Evolutionary conservation across 2,113 vertebrate genomes (phyloP).

Genomic region (Tachuris rubrigastra): DNA sequence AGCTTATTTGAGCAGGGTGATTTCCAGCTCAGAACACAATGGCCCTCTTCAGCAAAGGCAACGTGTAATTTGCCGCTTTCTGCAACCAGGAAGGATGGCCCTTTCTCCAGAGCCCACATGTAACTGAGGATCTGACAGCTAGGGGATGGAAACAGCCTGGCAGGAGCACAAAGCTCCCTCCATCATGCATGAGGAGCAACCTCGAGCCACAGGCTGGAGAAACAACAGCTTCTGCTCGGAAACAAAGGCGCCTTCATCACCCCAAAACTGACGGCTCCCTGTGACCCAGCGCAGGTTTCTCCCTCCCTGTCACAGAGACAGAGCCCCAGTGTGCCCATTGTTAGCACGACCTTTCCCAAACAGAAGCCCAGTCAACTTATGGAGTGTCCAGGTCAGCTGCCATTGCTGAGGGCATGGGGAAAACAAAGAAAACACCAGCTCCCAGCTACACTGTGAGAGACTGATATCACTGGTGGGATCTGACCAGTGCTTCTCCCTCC

Average conservation of each 20-base stretch:
- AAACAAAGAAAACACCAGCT: background rate
- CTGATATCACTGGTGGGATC: background rate
- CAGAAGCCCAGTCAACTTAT: background rate
- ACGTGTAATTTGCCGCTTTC: background rate
- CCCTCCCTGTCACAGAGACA: background rate
- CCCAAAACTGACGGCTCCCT: background rate
- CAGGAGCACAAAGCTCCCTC: background rate
- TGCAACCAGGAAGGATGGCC: background rate
- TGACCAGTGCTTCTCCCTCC: background rate
- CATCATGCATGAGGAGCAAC: background rate
- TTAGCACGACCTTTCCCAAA: background rate
- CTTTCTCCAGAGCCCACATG: background rate
- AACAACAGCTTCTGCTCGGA: background rate
- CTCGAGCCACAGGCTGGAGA: background rate
- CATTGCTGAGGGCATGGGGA: background rate
- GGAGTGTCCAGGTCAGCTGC: background rate
- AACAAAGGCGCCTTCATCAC: background rate
- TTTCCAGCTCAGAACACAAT: background rate
- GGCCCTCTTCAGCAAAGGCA: background rate
- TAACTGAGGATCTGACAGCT: background rate
- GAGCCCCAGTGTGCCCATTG: background rate
- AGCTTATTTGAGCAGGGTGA: background rate
- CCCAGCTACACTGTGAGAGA: background rate
- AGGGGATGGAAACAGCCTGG: background rate
- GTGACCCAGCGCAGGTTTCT: background rate